These are phyloP conservation scores for Ormyrus thymus DNA, from an alignment of 2,888 invertebrate genomes.

Conservation along the genomic window DNA sequence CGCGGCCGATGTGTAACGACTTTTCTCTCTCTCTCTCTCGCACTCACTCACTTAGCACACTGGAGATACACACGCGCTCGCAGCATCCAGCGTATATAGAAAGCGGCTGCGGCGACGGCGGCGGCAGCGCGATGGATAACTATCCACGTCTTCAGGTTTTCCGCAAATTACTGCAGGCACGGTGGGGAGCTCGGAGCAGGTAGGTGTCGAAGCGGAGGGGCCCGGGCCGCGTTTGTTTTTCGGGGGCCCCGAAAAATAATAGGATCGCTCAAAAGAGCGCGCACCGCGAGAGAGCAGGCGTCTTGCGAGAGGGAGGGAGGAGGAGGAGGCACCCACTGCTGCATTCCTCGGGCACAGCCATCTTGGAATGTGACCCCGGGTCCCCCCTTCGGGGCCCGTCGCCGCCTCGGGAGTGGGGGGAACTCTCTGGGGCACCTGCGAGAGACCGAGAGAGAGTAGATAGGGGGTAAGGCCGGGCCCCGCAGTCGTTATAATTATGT, in stretches of 20 bases:
- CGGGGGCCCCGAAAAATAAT: conserved; percentile 61
- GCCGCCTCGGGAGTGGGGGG: conserved; percentile 6
- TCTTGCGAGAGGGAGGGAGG: conserved; percentile 64
- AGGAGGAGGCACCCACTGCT: conserved; percentile 72
- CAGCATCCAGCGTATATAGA: no score
- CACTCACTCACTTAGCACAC: not conserved
- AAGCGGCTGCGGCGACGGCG: no score
- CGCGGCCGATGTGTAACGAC: not conserved
- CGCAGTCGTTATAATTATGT: conserved; percentile 39
- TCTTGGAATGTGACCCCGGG: conserved; percentile 76
- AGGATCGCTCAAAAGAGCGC: conserved; percentile 33
- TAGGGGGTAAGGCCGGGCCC: conserved; percentile 17
- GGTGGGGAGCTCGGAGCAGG: no score
- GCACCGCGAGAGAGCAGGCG: conserved; percentile 70
- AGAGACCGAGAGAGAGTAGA: not conserved
- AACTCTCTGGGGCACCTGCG: conserved; percentile 39
- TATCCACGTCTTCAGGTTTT: no score
- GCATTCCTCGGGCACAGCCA: conserved; percentile 75
- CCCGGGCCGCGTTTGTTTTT: conserved; percentile 23
- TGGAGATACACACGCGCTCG: no score
- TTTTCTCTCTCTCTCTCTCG: not conserved
- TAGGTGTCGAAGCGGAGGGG: no score
- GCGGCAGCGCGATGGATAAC: no score
- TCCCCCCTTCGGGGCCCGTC: conserved; percentile 64
- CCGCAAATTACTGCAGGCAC: no score